A percentile compares a stretch with the other conserved stretches of the same genome.
phyloP scores from a whole-genome alignment of 2,888 invertebrate species.

The Drosophila parthenogenetica region DNA sequence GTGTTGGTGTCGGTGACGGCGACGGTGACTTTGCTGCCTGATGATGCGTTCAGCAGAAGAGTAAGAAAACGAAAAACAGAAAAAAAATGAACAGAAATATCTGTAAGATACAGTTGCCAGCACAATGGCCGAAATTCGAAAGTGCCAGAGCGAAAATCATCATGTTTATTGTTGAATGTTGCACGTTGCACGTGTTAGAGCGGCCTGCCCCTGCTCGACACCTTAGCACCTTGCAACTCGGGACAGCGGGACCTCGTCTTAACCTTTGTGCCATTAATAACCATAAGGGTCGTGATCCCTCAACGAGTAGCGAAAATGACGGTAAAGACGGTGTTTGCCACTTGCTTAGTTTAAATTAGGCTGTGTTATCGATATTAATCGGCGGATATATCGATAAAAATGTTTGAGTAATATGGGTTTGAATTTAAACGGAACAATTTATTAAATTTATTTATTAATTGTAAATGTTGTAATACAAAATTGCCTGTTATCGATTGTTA shows the following conservation, averaged over 20 bases:
- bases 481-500: neutral
- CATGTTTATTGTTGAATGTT: constrained; percentile 35
- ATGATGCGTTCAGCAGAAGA: constrained; percentile 42
- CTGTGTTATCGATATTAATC: constrained; percentile 5
- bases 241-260: constrained; percentile 7
- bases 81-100: constrained; percentile 13
- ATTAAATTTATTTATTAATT: too few species aligned
- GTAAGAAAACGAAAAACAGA: neutral
- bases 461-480: neutral
- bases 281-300: constrained; percentile 14
- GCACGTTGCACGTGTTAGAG: constrained; percentile 25
- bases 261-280: constrained; percentile 46
- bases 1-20: constrained; percentile 11
- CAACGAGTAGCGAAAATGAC: constrained; percentile 27
- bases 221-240: neutral
- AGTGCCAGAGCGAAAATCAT: constrained; percentile 36
- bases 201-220: constrained; percentile 9
- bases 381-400: constrained; percentile 7
- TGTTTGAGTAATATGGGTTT: too few species aligned
- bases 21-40: constrained; percentile 24
- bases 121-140: constrained; percentile 56
- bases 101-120: constrained; percentile 52
- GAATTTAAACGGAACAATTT: too few species aligned
- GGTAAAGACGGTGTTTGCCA: constrained; percentile 3
- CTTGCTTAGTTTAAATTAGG: constrained; percentile 5